phyloP scores from a whole-genome alignment of 2,113 vertebrate genomes.

The Sinosuthora webbiana region DNA sequence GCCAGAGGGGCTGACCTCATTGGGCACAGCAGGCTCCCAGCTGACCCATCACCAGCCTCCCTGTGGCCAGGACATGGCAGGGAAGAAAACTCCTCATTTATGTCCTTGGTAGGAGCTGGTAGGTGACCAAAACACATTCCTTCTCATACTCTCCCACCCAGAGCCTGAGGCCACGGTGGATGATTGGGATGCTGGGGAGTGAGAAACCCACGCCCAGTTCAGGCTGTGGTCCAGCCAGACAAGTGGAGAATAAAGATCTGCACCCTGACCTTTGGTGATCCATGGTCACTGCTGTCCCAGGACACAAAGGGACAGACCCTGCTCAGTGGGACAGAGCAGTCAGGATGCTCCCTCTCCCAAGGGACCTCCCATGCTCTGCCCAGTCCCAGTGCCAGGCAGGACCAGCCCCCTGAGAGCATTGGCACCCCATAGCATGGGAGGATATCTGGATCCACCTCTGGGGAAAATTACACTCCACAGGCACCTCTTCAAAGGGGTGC shows the following conservation, averaged over 20 bases:
- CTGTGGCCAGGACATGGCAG: neutral
- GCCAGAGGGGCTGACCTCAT: fast-evolving
- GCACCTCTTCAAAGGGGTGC: neutral
- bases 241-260: neutral
- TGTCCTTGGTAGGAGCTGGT: neutral
- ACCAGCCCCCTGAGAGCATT: neutral
- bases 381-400: neutral
- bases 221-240: neutral
- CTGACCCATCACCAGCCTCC: neutral
- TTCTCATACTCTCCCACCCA: neutral
- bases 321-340: fast-evolving
- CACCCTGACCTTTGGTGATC: neutral
- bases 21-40: neutral
- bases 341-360: neutral
- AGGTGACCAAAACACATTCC: neutral
- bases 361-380: neutral
- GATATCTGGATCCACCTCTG: neutral
- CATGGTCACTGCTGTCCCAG: neutral
- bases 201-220: neutral
- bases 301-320: neutral
- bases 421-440: fast-evolving
- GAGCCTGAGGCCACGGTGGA: fast-evolving
- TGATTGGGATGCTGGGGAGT: fast-evolving
- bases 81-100: neutral
- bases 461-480: neutral